Conservation (phyloP, 2,797 vertebrate genomes). For the Staurois parvus region DNA sequence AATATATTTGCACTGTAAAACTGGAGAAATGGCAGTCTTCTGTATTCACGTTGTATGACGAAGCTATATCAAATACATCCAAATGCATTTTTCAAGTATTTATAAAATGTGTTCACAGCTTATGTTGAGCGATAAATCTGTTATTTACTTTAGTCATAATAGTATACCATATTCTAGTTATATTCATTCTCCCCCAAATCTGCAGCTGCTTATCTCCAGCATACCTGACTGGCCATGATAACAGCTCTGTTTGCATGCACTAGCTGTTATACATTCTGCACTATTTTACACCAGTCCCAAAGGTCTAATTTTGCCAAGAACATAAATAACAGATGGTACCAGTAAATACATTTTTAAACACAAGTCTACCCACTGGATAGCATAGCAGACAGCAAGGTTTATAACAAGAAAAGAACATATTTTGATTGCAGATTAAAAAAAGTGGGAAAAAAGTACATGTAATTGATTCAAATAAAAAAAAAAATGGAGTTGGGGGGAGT, state of each 20-base stretch:
- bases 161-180: not conserved
- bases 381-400: not conserved
- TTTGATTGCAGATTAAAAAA: too few species aligned
- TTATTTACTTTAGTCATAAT: not conserved
- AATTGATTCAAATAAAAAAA: too few species aligned
- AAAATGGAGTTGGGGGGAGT: too few species aligned
- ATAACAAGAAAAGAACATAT: not conserved
- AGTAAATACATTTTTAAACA: not conserved
- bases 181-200: not conserved
- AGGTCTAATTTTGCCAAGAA: not conserved
- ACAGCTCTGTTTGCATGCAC: not conserved
- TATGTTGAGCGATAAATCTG: not conserved
- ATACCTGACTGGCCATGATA: not conserved
- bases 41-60: not conserved
- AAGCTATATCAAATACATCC: too few species aligned
- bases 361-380: not conserved
- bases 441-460: too few species aligned
- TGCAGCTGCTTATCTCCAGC: not conserved
- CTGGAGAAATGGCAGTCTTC: not conserved
- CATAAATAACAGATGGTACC: slow-evolving; percentile 3
- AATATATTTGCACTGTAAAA: not conserved
- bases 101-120: not conserved
- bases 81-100: not conserved
- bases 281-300: not conserved
- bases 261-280: not conserved